Evolutionary conservation across 2,797 vertebrate species (phyloP).

Genomic region (Decapterus maruadsi): DNA sequence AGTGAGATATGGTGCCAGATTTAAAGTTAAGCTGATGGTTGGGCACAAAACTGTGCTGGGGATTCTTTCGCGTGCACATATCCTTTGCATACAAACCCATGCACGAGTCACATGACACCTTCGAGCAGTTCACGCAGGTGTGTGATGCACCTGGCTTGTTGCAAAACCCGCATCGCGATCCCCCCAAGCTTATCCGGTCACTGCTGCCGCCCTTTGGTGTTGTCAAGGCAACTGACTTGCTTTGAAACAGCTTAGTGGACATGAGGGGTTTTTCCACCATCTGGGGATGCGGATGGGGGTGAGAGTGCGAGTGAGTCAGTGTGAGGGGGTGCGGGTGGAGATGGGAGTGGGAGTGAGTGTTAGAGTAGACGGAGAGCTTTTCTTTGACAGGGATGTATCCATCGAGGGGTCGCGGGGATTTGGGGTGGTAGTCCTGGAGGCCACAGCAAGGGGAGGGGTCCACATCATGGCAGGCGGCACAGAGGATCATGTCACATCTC

Average conservation of each 20-base stretch:
- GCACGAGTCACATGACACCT: constrained; percentile 96
- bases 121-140: constrained; percentile 98
- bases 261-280: constrained; percentile 85
- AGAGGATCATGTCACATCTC: constrained; percentile 90
- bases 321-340: constrained; percentile 82
- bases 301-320: constrained; percentile 82
- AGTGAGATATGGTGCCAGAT: constrained; percentile 92
- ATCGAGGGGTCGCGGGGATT: constrained; percentile 84
- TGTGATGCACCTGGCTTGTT: constrained; percentile 93
- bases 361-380: constrained; percentile 87
- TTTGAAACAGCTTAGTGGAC: constrained; percentile 84
- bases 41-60: constrained; percentile 95
- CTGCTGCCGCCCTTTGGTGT: constrained; percentile 76
- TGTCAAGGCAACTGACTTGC: constrained; percentile 82
- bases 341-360: constrained; percentile 80
- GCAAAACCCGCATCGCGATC: constrained; percentile 94
- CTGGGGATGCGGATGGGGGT: constrained; percentile 83
- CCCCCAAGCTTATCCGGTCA: constrained; percentile 75
- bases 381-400: constrained; percentile 87
- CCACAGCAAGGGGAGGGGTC: constrained; percentile 88
- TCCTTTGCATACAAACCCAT: constrained; percentile 94
- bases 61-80: constrained; percentile 94
- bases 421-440: constrained; percentile 85
- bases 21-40: constrained; percentile 98
- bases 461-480: constrained; percentile 86